These are phyloP conservation scores for Crenichthys baileyi DNA, from an alignment of 2,797 vertebrate genomes.

Conservation along the genomic window DNA sequence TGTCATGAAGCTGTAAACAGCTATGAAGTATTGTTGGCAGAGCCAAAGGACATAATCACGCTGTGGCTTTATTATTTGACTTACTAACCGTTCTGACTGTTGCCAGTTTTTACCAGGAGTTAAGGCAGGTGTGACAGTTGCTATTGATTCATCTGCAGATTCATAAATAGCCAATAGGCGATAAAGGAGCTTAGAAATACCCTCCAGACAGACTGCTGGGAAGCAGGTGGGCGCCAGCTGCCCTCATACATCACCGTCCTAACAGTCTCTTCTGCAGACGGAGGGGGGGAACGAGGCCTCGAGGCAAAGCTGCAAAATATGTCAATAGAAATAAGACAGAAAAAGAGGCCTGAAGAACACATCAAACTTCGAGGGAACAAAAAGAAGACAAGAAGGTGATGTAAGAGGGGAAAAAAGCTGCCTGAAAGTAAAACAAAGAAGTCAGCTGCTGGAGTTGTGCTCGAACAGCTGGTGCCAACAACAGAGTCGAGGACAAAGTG, in stretches of 20 bases:
- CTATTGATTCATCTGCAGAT: constrained; percentile 68
- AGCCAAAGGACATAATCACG: constrained; percentile 34
- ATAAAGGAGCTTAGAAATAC: constrained; percentile 61
- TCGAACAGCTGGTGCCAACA: constrained; percentile 84
- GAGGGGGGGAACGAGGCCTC: constrained; percentile 27
- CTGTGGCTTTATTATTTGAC: constrained; percentile 40
- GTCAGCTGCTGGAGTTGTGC: constrained; percentile 83
- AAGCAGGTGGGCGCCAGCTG: constrained; percentile 84
- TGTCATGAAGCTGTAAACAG: constrained; percentile 41
- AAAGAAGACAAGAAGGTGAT: constrained; percentile 57
- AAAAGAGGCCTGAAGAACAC: constrained; percentile 59
- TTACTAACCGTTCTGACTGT: constrained; percentile 34
- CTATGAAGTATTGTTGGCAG: constrained; percentile 33
- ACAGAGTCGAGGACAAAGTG: constrained; percentile 82
- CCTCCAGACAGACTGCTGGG: constrained; percentile 74
- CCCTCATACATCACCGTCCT: constrained; percentile 76
- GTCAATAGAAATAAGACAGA: constrained; percentile 62
- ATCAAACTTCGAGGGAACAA: constrained; percentile 45
- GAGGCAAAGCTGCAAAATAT: constrained; percentile 54
- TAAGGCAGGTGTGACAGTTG: constrained; percentile 76
- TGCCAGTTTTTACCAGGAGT: constrained; percentile 49
- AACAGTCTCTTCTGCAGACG: constrained; percentile 70
- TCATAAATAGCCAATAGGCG: constrained; percentile 55
- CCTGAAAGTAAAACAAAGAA: constrained; percentile 79
- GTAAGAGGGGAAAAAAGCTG: constrained; percentile 61